Evolutionary conservation across 2,113 vertebrate species (phyloP).

Genomic region (Hippocampus guttulatus): DNA sequence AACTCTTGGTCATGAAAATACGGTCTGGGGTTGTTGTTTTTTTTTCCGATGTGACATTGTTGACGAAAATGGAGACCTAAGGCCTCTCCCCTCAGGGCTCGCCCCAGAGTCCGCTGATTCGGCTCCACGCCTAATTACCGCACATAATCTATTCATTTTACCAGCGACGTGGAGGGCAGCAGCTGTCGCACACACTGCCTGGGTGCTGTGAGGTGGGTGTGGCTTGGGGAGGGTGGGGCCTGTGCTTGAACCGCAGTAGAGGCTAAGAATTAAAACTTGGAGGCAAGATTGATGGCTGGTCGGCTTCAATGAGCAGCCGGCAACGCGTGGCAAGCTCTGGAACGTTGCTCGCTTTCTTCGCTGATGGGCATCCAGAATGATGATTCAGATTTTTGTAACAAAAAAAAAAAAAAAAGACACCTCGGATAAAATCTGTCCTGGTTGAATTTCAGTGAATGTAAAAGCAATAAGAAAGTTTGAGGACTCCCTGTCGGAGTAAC

Average conservation of each 20-base stretch:
- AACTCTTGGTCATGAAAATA: too few species aligned
- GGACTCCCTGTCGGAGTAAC: not conserved
- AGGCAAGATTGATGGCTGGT: slow-evolving; percentile 15
- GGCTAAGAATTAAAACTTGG: slow-evolving; percentile 35
- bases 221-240: slow-evolving; percentile 26
- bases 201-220: slow-evolving; percentile 26
- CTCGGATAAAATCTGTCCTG: not conserved
- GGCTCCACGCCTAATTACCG: slow-evolving; percentile 99
- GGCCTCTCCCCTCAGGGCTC: slow-evolving; percentile 67
- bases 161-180: slow-evolving; percentile 91
- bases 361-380: not conserved
- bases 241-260: slow-evolving; percentile 23
- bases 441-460: not conserved
- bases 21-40: not conserved
- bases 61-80: slow-evolving; percentile 13
- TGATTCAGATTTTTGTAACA: not conserved
- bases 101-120: slow-evolving; percentile 98
- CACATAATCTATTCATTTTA: slow-evolving; percentile 99
- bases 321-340: slow-evolving; percentile 5
- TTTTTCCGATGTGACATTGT: slow-evolving; percentile 45
- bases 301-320: slow-evolving; percentile 1
- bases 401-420: not conserved
- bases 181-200: slow-evolving; percentile 85
- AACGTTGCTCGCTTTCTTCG: slow-evolving; percentile 10
- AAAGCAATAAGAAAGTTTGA: not conserved